Evolutionary conservation across 2,797 vertebrate genomes (phyloP).

Genomic region (Anguilla megastoma): DNA sequence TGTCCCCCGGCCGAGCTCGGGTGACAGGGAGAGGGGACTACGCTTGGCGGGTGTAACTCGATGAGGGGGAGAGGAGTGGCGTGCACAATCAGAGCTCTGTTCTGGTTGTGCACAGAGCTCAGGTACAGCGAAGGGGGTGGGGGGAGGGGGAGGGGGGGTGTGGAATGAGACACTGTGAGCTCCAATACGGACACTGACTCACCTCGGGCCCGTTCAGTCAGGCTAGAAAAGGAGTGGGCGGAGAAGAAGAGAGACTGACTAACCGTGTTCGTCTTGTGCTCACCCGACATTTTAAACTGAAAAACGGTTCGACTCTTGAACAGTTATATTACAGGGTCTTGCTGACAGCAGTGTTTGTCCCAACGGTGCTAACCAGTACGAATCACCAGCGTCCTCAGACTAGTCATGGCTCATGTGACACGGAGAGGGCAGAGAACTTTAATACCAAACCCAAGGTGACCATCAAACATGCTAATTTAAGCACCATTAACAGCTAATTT

Average conservation of each 20-base stretch:
- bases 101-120: neutral
- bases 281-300: neutral
- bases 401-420: neutral
- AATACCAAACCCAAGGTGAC: neutral
- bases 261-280: neutral
- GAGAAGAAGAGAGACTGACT: neutral
- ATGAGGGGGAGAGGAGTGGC: neutral
- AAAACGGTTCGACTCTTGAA: neutral
- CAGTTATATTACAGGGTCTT: neutral
- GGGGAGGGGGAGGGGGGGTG: neutral
- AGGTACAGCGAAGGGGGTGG: neutral
- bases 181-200: neutral
- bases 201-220: neutral
- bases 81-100: conserved; percentile 29
- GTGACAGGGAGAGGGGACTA: conserved; percentile 22
- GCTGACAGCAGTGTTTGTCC: neutral
- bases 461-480: neutral
- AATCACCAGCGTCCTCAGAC: neutral
- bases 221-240: neutral
- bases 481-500: neutral
- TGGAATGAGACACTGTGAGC: neutral
- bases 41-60: conserved; percentile 18
- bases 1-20: conserved; percentile 15
- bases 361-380: neutral
- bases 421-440: neutral